phyloP scores from a whole-genome alignment of 2,888 invertebrate species.

The Laothoe populi region DNA sequence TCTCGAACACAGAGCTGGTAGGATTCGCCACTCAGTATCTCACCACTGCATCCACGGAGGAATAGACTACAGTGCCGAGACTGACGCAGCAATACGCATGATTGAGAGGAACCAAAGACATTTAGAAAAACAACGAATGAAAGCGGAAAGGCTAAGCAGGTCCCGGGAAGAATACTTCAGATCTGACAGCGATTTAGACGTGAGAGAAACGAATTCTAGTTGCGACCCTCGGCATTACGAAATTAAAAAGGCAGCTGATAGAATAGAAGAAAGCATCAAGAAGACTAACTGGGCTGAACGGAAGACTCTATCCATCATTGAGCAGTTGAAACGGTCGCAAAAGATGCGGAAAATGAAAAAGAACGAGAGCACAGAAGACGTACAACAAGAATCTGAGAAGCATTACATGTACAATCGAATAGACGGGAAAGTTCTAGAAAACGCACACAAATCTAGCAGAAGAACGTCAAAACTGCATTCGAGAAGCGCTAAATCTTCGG shows the following conservation, averaged over 20 bases:
- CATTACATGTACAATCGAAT: slow-evolving; percentile 75
- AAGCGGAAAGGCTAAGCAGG: slow-evolving; percentile 68
- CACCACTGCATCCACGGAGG: slow-evolving; percentile 76
- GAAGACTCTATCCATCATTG: slow-evolving; percentile 77
- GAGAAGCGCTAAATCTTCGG: slow-evolving; percentile 89
- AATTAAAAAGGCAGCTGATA: slow-evolving; percentile 70
- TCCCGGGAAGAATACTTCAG: slow-evolving; percentile 74
- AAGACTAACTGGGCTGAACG: slow-evolving; percentile 81
- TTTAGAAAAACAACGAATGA: slow-evolving; percentile 84
- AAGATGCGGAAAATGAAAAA: slow-evolving; percentile 71
- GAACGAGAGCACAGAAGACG: slow-evolving; percentile 76
- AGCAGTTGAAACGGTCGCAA: slow-evolving; percentile 76
- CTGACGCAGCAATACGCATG: slow-evolving; percentile 83
- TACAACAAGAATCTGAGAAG: slow-evolving; percentile 77
- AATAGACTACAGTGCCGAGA: slow-evolving; percentile 85
- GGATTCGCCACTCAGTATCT: slow-evolving; percentile 75
- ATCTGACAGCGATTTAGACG: slow-evolving; percentile 72
- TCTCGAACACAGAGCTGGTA: slow-evolving; percentile 71
- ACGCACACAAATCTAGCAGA: slow-evolving; percentile 81
- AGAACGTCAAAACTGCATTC: slow-evolving; percentile 78
- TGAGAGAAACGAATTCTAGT: slow-evolving; percentile 55
- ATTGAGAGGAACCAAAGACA: slow-evolving; percentile 86
- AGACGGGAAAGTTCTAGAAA: slow-evolving; percentile 82
- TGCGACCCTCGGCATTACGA: slow-evolving; percentile 62
- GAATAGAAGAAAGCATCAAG: slow-evolving; percentile 78